Conservation (phyloP, 2,888 invertebrate genomes). For the Bombylius major region DNA sequence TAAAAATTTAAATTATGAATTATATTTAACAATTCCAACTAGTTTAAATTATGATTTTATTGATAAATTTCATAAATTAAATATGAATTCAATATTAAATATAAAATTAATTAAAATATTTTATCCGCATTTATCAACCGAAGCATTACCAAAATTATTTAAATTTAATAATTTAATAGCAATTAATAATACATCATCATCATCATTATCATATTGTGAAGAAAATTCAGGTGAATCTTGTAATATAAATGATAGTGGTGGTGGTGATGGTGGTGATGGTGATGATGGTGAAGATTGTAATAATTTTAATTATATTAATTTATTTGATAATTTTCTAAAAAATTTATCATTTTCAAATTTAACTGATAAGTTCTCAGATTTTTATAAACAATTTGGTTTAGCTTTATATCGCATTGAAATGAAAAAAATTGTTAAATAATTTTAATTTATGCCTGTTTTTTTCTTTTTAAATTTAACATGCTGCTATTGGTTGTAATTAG, state of each 20-base stretch:
- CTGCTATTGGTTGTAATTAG: no score
- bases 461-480: no score
- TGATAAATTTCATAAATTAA: slow-evolving; percentile 33
- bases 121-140: slow-evolving; percentile 65
- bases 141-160: slow-evolving; percentile 37
- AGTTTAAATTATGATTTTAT: slow-evolving; percentile 48
- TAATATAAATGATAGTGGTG: no score
- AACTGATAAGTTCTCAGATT: neutral
- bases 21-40: slow-evolving; percentile 60
- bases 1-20: slow-evolving; percentile 43
- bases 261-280: no score
- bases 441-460: no score
- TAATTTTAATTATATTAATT: neutral
- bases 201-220: no score
- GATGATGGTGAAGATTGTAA: no score
- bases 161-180: neutral
- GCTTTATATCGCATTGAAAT: neutral
- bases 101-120: slow-evolving; percentile 45
- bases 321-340: neutral
- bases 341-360: neutral
- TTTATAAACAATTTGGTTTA: neutral
- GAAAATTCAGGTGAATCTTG: no score
- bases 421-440: neutral
- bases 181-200: no score
- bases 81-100: slow-evolving; percentile 33